Evolutionary conservation across 2,888 invertebrate species (phyloP), one percentile per base, ranked within the genome.

Genomic region (Pedicia rivosa): DNA sequence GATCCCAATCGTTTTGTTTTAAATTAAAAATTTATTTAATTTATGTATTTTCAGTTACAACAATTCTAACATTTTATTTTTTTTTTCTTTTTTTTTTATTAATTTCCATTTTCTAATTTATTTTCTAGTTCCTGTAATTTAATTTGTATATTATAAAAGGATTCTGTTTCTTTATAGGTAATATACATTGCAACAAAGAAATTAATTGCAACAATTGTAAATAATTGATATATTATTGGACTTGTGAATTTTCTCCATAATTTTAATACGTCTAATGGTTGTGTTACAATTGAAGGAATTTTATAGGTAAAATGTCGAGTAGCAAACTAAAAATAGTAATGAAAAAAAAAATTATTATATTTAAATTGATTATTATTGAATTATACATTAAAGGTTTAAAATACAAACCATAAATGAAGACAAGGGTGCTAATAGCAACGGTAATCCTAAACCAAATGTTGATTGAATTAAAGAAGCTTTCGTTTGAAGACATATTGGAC

Each of bases 401-500:
- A 36, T 22, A 37, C 15, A 26, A 40, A 24, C 24, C 65, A 73
- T 65, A 46, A 76, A 65, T 36, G 68, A 62, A 28, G 72, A 58
- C 2, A 70, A 39, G 6, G 79, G 74, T 3, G 69, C 67, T 30
- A 78, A 46, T 2, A 75, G 25, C 45, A 71, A 50, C 1, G 83
- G 80, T 51, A 78, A 73, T 3, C 64, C 45, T 2, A 68, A 48
- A 1, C 75, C 74, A 5, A 67, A 40, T 0, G 49, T 45, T 0
- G 63, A 46, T 55, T 79, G 78, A 15, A 73, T 45, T 1, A 59
- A 54, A 3, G 67, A 63, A 17, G 78, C 68, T 41, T 65, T 65
- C 1, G 73, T 43, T 59, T 81, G 74, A 16, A 70, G 48, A 50
- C 83, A 83, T 5, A 77, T 48, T 1, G 77, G 70, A 48, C 83